phyloP scores from a whole-genome alignment of 37 sponge, comb jelly and placozoan species.

The Cliona cf. orientalis region DNA sequence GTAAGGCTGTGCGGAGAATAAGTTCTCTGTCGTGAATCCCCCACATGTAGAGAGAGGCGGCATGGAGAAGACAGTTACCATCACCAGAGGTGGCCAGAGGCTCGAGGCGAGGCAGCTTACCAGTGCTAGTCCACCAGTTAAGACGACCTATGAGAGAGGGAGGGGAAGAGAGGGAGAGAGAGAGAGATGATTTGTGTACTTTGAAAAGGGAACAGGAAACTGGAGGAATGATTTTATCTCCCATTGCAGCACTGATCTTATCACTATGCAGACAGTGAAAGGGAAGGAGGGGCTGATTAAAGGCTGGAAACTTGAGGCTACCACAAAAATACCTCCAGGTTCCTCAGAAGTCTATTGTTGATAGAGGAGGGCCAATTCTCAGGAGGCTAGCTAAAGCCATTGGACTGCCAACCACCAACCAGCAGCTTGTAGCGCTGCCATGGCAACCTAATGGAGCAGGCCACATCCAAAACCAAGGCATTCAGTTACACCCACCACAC shows the following conservation, averaged over 20 bases:
- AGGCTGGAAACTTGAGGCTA: too few relatives aligned
- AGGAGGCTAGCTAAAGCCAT: too few relatives aligned
- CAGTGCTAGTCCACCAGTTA: constrained; percentile 87
- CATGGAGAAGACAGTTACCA: constrained; percentile 97
- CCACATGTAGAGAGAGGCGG: constrained; percentile 94
- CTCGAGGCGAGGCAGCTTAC: constrained; percentile 64
- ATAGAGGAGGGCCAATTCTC: too few relatives aligned
- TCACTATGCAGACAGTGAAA: too few relatives aligned
- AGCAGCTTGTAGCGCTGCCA: too few relatives aligned
- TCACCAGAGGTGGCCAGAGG: constrained; percentile 94
- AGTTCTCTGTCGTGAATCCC: constrained; percentile 90
- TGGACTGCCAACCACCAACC: too few relatives aligned
- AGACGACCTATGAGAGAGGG: constrained; percentile 45
- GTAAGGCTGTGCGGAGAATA: constrained; percentile 76
- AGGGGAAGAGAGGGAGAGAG: neutral
- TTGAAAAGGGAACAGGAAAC: neutral
- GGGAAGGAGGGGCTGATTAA: too few relatives aligned
- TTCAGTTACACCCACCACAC: neutral
- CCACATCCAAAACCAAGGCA: neutral
- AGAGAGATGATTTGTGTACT: neutral
- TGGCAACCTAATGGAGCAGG: too few relatives aligned
- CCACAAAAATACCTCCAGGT: too few relatives aligned
- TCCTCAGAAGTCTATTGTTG: too few relatives aligned
- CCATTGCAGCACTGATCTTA: too few relatives aligned
- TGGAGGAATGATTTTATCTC: too few relatives aligned